Percentiles rank a stretch among this genome's conserved stretches.
These are phyloP conservation scores for Conops quadrifasciatus DNA, from an alignment of 2,888 invertebrate genomes.

Conservation along the genomic window DNA sequence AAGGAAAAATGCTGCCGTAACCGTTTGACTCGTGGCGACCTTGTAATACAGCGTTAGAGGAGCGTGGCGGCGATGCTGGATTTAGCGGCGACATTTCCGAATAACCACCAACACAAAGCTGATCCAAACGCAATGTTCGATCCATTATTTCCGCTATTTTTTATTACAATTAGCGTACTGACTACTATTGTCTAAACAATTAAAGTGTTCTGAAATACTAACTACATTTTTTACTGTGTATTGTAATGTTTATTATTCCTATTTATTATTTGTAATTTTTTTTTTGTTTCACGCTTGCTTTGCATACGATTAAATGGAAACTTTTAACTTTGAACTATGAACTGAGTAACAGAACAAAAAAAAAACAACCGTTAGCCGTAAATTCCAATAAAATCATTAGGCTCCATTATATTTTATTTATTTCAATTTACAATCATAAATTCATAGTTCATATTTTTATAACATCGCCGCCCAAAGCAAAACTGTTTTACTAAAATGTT, in stretches of 20 bases:
- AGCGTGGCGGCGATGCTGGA: conserved; percentile 48
- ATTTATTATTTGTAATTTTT: background rate
- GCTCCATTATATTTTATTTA: background rate
- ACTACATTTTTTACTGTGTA: too few relatives aligned
- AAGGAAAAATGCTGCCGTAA: conserved; percentile 63
- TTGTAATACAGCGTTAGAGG: conserved; percentile 32
- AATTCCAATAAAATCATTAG: conserved; percentile 1
- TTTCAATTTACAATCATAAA: background rate
- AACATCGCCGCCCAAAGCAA: too few relatives aligned
- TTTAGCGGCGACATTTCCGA: conserved; percentile 65
- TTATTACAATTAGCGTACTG: background rate
- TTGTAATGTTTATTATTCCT: too few relatives aligned
- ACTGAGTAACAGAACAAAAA: background rate
- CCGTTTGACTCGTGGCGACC: conserved; percentile 49
- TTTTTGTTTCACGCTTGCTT: background rate
- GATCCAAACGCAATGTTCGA: conserved; percentile 52
- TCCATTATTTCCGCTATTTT: conserved; percentile 47
- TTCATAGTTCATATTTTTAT: too few relatives aligned
- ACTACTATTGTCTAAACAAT: too few relatives aligned
- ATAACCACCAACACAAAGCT: conserved; percentile 59
- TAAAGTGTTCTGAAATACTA: too few relatives aligned
- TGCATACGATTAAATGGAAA: too few relatives aligned
- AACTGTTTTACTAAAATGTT: too few relatives aligned
- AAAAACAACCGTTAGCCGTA: background rate
- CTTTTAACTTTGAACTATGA: too few relatives aligned